Evolutionary conservation across 2,113 vertebrate genomes (phyloP).

Genomic region (Pseudolaguvia tuberculata): DNA sequence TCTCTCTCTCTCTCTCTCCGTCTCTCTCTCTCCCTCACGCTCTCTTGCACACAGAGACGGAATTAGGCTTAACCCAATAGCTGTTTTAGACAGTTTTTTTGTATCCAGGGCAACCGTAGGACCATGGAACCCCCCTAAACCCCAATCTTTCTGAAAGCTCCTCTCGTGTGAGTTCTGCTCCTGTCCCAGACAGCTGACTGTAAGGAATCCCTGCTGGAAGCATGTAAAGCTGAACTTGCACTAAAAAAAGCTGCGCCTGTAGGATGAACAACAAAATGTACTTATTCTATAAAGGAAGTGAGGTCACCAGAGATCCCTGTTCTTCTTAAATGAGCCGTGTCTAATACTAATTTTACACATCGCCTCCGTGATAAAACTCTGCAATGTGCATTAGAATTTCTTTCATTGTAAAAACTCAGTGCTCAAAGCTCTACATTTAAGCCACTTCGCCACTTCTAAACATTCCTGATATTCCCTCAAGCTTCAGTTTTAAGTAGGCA

Average conservation of each 20-base stretch:
- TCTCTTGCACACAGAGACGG: not conserved
- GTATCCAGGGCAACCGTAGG: slow-evolving; percentile 37
- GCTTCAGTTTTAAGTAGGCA: too few relatives aligned
- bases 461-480: not conserved
- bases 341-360: not conserved
- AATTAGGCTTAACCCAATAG: slow-evolving; percentile 7
- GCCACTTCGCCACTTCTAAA: not conserved
- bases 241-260: not conserved
- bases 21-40: not conserved
- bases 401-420: not conserved
- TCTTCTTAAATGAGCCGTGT: not conserved
- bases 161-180: not conserved
- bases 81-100: slow-evolving; percentile 30
- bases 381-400: not conserved
- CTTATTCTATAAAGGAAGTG: not conserved
- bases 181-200: slow-evolving; percentile 11
- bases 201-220: slow-evolving; percentile 9
- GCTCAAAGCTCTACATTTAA: not conserved
- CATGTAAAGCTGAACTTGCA: not conserved
- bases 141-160: slow-evolving; percentile 8
- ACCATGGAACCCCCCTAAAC: slow-evolving; percentile 5
- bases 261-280: slow-evolving; percentile 2
- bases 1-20: too few relatives aligned
- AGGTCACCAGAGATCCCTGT: not conserved
- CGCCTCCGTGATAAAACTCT: not conserved